These are phyloP conservation scores for Tetrax tetrax DNA, from an alignment of 2,113 vertebrate species.

Conservation along the genomic window DNA sequence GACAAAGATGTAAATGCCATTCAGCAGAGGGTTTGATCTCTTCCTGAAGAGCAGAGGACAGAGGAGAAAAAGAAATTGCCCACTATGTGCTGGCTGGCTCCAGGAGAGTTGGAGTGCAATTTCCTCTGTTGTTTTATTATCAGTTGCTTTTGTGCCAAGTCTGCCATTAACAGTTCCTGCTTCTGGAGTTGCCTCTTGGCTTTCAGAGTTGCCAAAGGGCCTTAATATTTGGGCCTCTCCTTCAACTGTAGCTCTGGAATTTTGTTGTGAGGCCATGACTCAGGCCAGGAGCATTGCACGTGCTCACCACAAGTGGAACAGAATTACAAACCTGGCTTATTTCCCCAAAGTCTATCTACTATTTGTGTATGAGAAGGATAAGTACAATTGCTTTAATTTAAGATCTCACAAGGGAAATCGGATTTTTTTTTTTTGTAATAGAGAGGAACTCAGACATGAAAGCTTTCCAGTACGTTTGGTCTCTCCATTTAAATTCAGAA, in stretches of 20 bases:
- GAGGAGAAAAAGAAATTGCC: not conserved
- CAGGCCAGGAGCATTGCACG: not conserved
- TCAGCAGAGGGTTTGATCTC: not conserved
- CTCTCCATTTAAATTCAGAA: slow-evolving; percentile 33
- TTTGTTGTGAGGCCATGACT: not conserved
- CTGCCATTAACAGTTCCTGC: not conserved
- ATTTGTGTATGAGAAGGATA: not conserved
- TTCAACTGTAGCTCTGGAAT: not conserved
- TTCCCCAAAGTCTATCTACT: slow-evolving; percentile 33
- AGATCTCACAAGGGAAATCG: slow-evolving; percentile 21
- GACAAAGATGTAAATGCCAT: not conserved
- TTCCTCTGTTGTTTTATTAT: slow-evolving; percentile 20
- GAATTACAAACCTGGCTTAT: slow-evolving; percentile 36
- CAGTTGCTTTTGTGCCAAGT: not conserved
- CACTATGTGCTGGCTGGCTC: not conserved
- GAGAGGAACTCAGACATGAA: slow-evolving; percentile 8
- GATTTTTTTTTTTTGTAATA: not conserved
- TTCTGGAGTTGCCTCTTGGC: not conserved
- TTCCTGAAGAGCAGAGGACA: not conserved
- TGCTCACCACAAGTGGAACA: not conserved
- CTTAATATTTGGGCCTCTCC: not conserved
- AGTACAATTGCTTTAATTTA: slow-evolving; percentile 63
- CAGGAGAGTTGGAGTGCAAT: not conserved
- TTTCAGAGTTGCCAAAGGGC: not conserved
- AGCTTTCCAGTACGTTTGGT: slow-evolving; percentile 15